A percentile compares a stretch with the other conserved stretches of the same genome.
Evolutionary conservation across 2,888 invertebrate species (phyloP).

Genomic region (Drosophila imparisetae): DNA sequence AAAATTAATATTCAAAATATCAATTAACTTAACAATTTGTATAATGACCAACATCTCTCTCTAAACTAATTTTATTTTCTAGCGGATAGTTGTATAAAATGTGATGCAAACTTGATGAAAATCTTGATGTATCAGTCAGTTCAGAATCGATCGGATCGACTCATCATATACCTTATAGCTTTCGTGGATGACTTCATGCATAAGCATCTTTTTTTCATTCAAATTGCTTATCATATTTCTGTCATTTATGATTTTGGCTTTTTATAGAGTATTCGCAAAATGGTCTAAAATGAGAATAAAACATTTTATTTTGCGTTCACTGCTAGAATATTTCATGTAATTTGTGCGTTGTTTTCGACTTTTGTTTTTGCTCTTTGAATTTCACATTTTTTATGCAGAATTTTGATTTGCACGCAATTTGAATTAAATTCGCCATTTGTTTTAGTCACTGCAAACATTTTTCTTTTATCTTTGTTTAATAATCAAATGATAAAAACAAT

Average conservation of each 20-base stretch:
- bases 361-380: constrained; percentile 28
- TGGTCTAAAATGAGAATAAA: not conserved
- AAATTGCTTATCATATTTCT: not conserved
- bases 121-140: fast-evolving
- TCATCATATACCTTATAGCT: not conserved
- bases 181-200: not conserved
- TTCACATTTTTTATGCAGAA: constrained; percentile 56
- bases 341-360: constrained; percentile 20
- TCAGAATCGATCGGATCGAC: not conserved
- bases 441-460: constrained; percentile 35
- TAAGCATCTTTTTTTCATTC: not conserved
- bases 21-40: not conserved
- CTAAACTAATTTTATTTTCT: not conserved
- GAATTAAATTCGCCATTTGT: constrained; percentile 62
- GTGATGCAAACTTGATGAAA: not conserved
- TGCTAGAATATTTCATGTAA: constrained; percentile 53
- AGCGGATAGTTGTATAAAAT: not conserved
- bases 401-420: constrained; percentile 78
- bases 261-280: constrained; percentile 21
- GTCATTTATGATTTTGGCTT: too few relatives aligned
- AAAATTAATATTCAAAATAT: not conserved
- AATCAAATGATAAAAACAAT: not conserved
- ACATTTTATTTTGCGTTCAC: constrained; percentile 7
- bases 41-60: not conserved
- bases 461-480: not conserved